These are phyloP conservation scores for Calyptommatus sinebrachiatus DNA, from an alignment of 2,113 vertebrate species.

Conservation along the genomic window DNA sequence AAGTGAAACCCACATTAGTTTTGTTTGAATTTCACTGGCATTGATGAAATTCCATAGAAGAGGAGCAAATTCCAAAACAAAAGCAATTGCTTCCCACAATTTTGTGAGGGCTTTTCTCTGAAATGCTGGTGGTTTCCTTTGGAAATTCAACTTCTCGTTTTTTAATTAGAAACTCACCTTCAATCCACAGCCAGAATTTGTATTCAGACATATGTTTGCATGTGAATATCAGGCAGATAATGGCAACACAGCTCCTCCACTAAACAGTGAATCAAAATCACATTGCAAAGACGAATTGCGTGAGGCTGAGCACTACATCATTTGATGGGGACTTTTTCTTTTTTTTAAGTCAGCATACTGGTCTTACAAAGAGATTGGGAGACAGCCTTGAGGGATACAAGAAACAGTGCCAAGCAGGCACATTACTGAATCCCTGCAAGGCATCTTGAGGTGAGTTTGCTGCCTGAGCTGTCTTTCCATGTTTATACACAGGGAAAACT, in stretches of 20 bases:
- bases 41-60: slow-evolving; percentile 76
- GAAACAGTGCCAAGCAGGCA: slow-evolving; percentile 68
- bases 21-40: slow-evolving; percentile 76
- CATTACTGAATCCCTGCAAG: slow-evolving; percentile 67
- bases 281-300: slow-evolving; percentile 45
- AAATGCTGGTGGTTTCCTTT: slow-evolving; percentile 57
- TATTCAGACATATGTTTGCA: slow-evolving; percentile 42
- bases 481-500: slow-evolving; percentile 63
- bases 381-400: slow-evolving; percentile 72
- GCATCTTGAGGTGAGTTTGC: slow-evolving; percentile 64
- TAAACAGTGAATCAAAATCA: slow-evolving; percentile 57
- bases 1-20: slow-evolving; percentile 78
- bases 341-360: slow-evolving; percentile 52
- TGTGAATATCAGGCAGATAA: slow-evolving; percentile 44
- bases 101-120: slow-evolving; percentile 60
- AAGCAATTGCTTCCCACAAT: slow-evolving; percentile 59
- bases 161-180: slow-evolving; percentile 71
- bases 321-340: slow-evolving; percentile 47
- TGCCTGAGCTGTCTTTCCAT: slow-evolving; percentile 54
- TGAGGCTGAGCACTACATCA: slow-evolving; percentile 51
- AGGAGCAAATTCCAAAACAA: slow-evolving; percentile 66
- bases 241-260: slow-evolving; percentile 32
- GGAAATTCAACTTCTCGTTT: slow-evolving; percentile 60
- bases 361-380: slow-evolving; percentile 71
- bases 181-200: slow-evolving; percentile 46